Conservation (phyloP, 2,888 invertebrate species). For the Tipula lateralis region DNA sequence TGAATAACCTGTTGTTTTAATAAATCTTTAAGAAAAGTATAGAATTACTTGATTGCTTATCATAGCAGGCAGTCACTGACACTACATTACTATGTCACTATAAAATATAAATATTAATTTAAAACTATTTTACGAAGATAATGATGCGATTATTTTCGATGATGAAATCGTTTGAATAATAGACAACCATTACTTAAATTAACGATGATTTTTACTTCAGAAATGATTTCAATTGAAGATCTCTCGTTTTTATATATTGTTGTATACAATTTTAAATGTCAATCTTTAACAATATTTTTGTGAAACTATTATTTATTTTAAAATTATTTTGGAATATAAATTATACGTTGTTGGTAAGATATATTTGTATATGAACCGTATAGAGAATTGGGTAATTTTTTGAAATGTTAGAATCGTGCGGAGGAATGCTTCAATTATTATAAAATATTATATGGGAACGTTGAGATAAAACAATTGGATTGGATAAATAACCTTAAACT, state of each 20-base stretch:
- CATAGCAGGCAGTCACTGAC: background rate
- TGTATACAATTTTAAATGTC: constrained; percentile 5
- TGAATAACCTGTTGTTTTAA: constrained; percentile 1
- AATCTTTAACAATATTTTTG: background rate
- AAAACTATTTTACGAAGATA: background rate
- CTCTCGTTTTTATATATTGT: background rate
- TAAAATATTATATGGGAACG: background rate
- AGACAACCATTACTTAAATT: background rate
- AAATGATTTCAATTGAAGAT: constrained; percentile 19
- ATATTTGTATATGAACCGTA: background rate
- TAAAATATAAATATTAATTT: background rate
- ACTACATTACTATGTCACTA: background rate
- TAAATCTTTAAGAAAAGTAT: background rate
- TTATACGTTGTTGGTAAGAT: background rate
- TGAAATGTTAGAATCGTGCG: background rate
- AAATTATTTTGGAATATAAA: background rate
- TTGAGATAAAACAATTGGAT: background rate
- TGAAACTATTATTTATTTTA: background rate
- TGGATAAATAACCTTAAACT: background rate
- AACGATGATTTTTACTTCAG: background rate
- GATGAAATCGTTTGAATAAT: background rate
- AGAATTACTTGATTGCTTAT: background rate
- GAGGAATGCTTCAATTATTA: background rate
- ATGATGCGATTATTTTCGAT: background rate
- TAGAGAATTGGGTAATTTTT: background rate